Percentiles rank a stretch among this genome's conserved stretches.
phyloP scores from a whole-genome alignment of 2,113 vertebrate genomes.

The Vulpes lagopus region DNA sequence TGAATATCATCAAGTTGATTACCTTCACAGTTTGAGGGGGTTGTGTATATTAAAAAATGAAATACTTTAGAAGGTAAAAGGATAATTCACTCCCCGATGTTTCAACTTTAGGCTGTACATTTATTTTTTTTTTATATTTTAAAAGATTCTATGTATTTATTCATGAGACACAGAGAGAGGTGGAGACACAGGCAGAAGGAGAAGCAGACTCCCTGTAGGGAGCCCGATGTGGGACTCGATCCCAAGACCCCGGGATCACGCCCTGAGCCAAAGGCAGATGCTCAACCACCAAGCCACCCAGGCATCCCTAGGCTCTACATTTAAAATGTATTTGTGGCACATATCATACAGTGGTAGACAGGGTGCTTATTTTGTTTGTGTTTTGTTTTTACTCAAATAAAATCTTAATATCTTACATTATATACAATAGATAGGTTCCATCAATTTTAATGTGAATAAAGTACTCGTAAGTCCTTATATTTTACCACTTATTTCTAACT shows the following conservation, averaged over 20 bases:
- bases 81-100: background rate
- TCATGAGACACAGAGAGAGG: no score
- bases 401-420: background rate
- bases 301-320: background rate
- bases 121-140: no score
- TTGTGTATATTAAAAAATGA: background rate
- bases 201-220: no score
- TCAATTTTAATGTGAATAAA: background rate
- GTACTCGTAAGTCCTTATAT: background rate
- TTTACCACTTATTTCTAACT: background rate
- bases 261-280: no score
- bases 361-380: background rate
- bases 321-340: background rate
- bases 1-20: background rate
- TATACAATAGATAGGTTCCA: background rate
- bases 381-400: background rate
- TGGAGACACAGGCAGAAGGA: no score
- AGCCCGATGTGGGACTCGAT: no score
- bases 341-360: background rate
- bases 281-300: no score
- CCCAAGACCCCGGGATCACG: no score
- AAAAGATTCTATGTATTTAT: no score
- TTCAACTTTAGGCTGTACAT: background rate
- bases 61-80: background rate
- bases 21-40: background rate